Percentiles rank a stretch among this genome's conserved stretches.
These are phyloP conservation scores for Porites australiensis DNA, from an alignment of 64 coral and sea anemone genomes.

Conservation along the genomic window DNA sequence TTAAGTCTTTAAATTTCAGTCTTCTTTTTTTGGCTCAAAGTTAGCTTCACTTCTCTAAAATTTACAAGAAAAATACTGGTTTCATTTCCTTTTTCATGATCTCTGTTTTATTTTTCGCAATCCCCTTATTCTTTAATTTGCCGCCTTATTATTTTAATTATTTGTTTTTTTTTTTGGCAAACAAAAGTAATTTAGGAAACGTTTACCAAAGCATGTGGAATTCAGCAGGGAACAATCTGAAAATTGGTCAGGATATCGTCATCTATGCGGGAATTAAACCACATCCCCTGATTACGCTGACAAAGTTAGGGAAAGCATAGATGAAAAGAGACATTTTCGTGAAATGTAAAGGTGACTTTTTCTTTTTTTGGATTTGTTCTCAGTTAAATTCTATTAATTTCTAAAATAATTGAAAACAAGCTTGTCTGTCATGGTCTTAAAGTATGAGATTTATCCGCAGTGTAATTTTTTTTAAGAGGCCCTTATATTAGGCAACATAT, in stretches of 20 bases:
- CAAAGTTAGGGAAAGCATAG: not conserved
- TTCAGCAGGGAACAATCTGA: slow-evolving; percentile 8
- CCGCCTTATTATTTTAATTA: too few species aligned
- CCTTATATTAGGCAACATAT: too few species aligned
- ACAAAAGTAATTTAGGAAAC: slow-evolving; percentile 24
- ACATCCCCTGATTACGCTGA: slow-evolving; percentile 12
- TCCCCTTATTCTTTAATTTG: too few species aligned
- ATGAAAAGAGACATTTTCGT: slow-evolving; percentile 13
- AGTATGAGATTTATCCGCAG: too few species aligned
- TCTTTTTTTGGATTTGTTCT: not conserved
- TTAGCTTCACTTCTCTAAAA: too few species aligned
- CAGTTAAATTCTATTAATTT: not conserved
- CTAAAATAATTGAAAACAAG: too few species aligned
- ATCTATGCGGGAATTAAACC: not conserved
- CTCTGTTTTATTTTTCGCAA: too few species aligned
- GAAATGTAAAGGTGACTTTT: slow-evolving; percentile 23
- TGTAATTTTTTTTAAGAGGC: too few species aligned
- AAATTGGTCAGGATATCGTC: slow-evolving; percentile 15
- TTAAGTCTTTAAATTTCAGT: too few species aligned
- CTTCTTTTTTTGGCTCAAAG: too few species aligned
- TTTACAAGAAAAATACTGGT: too few species aligned
- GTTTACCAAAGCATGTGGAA: slow-evolving; percentile 41
- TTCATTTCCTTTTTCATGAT: too few species aligned
- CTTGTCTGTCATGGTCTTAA: not conserved
- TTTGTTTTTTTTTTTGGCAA: not conserved